Conservation (phyloP, 1,140 invertebrate genomes). For the Teleopsis dalmanni region DNA sequence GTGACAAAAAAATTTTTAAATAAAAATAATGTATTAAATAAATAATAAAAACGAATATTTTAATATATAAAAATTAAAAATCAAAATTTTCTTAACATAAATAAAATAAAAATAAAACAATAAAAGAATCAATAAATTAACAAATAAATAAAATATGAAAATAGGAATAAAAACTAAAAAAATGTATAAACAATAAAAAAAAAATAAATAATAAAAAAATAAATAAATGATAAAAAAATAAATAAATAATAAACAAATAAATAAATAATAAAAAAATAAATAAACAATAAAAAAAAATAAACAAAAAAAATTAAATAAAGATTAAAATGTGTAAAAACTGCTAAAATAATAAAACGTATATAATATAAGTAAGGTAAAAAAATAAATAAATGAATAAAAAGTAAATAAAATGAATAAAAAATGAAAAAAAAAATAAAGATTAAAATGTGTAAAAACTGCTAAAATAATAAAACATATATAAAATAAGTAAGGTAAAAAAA, state of each 20-base stretch:
- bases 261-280: neutral
- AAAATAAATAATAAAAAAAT: no score
- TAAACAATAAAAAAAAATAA: neutral
- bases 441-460: neutral
- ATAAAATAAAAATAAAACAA: no score
- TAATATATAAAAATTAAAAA: no score
- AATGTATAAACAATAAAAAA: no score
- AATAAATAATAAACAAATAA: neutral
- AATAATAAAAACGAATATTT: no score
- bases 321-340: neutral
- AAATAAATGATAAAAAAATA: neutral
- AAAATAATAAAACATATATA: neutral
- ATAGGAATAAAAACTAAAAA: neutral
- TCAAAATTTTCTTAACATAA: no score
- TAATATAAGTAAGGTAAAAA: neutral
- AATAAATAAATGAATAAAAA: neutral
- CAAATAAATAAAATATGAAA: neutral
- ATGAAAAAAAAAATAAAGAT: neutral
- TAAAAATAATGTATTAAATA: no score
- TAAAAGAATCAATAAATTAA: no score
- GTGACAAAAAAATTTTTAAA: no score
- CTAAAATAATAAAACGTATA: neutral
- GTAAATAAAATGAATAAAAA: neutral
- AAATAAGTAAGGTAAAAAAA: neutral
- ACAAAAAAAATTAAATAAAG: neutral